These are phyloP conservation scores for Trematomus bernacchii DNA, from an alignment of 2,797 vertebrate species.

Conservation along the genomic window DNA sequence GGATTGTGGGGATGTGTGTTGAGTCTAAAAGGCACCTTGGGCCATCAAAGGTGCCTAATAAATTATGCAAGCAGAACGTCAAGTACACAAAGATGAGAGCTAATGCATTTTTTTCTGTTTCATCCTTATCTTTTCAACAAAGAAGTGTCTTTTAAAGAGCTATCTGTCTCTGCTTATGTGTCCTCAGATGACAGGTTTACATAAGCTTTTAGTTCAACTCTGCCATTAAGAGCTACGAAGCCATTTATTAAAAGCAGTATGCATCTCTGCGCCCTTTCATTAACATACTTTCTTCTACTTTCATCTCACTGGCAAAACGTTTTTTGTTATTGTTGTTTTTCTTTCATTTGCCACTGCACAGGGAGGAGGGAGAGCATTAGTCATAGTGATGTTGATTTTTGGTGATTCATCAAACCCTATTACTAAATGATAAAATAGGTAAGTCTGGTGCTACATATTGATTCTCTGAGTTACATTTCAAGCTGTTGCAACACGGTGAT, in stretches of 20 bases:
- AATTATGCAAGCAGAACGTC: slow-evolving; percentile 24
- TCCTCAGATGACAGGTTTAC: slow-evolving; percentile 36
- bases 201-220: slow-evolving; percentile 37
- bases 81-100: slow-evolving; percentile 34
- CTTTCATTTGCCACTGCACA: slow-evolving; percentile 33
- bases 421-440: slow-evolving; percentile 33
- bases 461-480: slow-evolving; percentile 23
- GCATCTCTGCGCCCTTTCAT: slow-evolving; percentile 41
- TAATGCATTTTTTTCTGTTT: slow-evolving; percentile 19
- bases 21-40: slow-evolving; percentile 10
- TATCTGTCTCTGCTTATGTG: neutral
- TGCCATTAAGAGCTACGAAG: slow-evolving; percentile 27
- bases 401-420: slow-evolving; percentile 26
- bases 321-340: slow-evolving; percentile 15
- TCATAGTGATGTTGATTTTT: slow-evolving; percentile 34
- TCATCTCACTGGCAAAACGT: slow-evolving; percentile 21
- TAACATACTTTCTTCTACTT: slow-evolving; percentile 33
- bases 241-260: slow-evolving; percentile 44
- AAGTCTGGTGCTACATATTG: slow-evolving; percentile 1
- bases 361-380: slow-evolving; percentile 29
- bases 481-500: slow-evolving; percentile 1
- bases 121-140: slow-evolving; percentile 2
- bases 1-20: neutral
- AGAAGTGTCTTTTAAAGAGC: neutral
- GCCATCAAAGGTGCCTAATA: slow-evolving; percentile 11